phyloP scores from a whole-genome alignment of 2,797 vertebrate species.

The Macrochelys suwanniensis region DNA sequence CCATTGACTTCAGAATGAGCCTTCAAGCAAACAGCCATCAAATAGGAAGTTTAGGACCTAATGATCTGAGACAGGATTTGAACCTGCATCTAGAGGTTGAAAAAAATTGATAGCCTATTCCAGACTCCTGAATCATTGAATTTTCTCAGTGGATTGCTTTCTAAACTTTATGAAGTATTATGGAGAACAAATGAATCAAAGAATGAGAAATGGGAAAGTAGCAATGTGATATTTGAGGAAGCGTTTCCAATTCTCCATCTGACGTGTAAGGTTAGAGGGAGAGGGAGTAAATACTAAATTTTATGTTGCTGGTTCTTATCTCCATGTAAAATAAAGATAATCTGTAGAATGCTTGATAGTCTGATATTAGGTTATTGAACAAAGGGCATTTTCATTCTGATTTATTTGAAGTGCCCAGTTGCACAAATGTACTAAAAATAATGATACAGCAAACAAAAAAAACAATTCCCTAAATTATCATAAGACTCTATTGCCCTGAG shows the following conservation, averaged over 20 bases:
- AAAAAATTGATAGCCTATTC: background rate
- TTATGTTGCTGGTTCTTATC: background rate
- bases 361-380: background rate
- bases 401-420: background rate
- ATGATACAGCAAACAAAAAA: background rate
- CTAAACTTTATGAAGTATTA: background rate
- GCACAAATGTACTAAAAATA: background rate
- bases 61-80: background rate
- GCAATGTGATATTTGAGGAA: background rate
- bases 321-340: background rate
- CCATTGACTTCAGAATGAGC: background rate
- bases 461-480: background rate
- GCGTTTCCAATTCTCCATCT: background rate
- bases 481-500: background rate
- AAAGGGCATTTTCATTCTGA: background rate
- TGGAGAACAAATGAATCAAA: background rate
- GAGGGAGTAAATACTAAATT: background rate
- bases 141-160: background rate
- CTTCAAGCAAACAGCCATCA: background rate
- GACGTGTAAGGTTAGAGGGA: background rate
- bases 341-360: background rate
- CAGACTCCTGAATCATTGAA: background rate
- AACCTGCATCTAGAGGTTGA: background rate
- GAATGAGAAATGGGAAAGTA: background rate
- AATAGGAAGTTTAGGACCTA: background rate